Conservation (phyloP, 2,797 vertebrate genomes). For the Phyllotis vaccarum region DNA sequence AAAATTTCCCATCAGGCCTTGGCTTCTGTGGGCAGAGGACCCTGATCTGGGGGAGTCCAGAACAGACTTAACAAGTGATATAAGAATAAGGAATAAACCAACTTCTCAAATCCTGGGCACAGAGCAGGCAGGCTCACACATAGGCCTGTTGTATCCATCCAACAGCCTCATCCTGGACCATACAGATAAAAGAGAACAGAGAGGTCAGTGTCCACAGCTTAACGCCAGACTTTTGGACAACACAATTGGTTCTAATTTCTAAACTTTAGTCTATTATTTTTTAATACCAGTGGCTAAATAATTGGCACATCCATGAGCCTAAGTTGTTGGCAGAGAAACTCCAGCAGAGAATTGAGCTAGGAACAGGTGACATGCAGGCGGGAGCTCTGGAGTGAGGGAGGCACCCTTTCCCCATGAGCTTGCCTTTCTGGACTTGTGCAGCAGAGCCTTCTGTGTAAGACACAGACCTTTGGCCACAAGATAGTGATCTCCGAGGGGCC, state of each 20-base stretch:
- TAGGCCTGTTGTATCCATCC: fast-evolving
- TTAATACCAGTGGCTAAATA: not conserved
- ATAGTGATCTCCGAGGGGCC: not conserved
- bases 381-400: fast-evolving
- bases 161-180: not conserved
- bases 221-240: not conserved
- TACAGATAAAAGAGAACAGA: not conserved
- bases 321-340: not conserved
- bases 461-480: not conserved
- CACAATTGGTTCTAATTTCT: not conserved
- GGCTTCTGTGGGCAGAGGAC: fast-evolving
- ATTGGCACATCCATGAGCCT: not conserved
- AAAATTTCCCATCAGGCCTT: not conserved
- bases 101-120: no score
- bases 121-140: fast-evolving
- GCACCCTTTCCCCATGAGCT: no score
- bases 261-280: not conserved
- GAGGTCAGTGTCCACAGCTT: not conserved
- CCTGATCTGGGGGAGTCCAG: not conserved
- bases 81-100: not conserved
- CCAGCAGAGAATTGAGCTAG: no score
- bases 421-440: not conserved
- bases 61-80: not conserved
- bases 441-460: not conserved
- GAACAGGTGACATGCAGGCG: not conserved